A percentile compares a stretch with the other conserved stretches of the same genome.
phyloP scores from a whole-genome alignment of 92 coral and sea anemone genomes.

The Zoanthus sociatus region DNA sequence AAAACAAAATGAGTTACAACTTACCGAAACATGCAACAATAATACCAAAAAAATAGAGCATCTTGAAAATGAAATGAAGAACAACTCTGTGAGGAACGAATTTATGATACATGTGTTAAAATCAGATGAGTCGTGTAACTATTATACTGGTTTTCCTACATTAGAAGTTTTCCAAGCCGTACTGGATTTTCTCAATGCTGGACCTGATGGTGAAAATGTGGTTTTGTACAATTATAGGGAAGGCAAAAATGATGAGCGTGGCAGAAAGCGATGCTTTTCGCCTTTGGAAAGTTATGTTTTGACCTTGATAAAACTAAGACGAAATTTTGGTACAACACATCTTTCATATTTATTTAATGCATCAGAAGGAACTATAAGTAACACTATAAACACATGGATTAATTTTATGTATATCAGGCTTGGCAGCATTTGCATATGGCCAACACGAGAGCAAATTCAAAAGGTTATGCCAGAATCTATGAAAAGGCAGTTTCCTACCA shows the following conservation, averaged over 20 bases:
- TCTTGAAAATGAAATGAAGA: constrained; percentile 2
- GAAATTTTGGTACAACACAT: background rate
- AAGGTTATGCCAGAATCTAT: constrained; percentile 1
- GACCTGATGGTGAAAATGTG: too few relatives aligned
- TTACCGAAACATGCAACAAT: background rate
- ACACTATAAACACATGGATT: constrained; percentile 6
- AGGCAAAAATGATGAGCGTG: too few relatives aligned
- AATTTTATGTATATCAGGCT: background rate
- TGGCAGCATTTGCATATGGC: constrained; percentile 9
- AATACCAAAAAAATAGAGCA: background rate
- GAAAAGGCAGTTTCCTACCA: constrained; percentile 8
- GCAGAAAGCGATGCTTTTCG: too few relatives aligned
- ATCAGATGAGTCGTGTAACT: too few relatives aligned
- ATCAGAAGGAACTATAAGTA: background rate
- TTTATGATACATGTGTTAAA: constrained; percentile 1
- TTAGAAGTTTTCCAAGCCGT: too few relatives aligned
- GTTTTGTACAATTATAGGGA: too few relatives aligned
- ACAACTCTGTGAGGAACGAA: constrained; percentile 6
- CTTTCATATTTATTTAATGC: constrained; percentile 1
- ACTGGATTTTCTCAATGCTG: too few relatives aligned
- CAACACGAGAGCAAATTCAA: background rate
- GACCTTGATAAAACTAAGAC: too few relatives aligned
- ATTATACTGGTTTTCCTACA: too few relatives aligned
- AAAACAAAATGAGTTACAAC: constrained; percentile 1
- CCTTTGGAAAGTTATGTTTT: too few relatives aligned